A percentile compares a stretch with the other conserved stretches of the same genome.
phyloP scores from a whole-genome alignment of 1,140 invertebrate genomes.

The Psix sp. region DNA sequence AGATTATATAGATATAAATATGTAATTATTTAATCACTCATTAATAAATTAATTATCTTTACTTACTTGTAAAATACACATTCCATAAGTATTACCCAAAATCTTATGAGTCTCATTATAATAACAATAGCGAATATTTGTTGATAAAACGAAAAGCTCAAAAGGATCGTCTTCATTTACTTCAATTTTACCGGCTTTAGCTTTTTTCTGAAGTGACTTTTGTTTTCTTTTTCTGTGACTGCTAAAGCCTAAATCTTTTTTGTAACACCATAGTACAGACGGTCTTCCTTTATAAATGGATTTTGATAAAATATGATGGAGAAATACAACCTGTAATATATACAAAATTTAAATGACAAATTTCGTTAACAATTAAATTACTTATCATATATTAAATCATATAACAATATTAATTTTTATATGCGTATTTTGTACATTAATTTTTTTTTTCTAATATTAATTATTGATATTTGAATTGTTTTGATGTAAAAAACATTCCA shows the following conservation, averaged over 20 bases:
- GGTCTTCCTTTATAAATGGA: constrained; percentile 94
- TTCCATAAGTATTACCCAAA: constrained; percentile 97
- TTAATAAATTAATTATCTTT: background rate
- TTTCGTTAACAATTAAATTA: too few relatives aligned
- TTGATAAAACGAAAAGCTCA: constrained; percentile 97
- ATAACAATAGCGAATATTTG: constrained; percentile 98
- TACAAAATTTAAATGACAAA: constrained; percentile 1
- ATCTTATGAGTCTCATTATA: constrained; percentile 99
- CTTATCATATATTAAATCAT: background rate
- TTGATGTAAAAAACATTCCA: background rate
- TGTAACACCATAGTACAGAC: constrained; percentile 98
- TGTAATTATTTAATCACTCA: too few relatives aligned
- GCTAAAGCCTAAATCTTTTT: constrained; percentile 96
- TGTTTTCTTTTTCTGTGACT: constrained; percentile 96
- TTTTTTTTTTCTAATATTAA: too few relatives aligned
- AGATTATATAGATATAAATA: too few relatives aligned
- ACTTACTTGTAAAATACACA: constrained; percentile 93
- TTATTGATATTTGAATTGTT: constrained; percentile 59
- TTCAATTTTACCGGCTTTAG: constrained; percentile 91
- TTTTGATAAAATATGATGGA: constrained; percentile 98
- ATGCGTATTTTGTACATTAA: too few relatives aligned
- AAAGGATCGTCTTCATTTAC: constrained; percentile 98
- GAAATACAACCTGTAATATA: constrained; percentile 85
- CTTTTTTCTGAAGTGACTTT: constrained; percentile 91
- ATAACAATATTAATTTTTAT: too few relatives aligned